Evolutionary conservation across 2,797 vertebrate species (phyloP).

Genomic region (Pitangus sulphuratus): DNA sequence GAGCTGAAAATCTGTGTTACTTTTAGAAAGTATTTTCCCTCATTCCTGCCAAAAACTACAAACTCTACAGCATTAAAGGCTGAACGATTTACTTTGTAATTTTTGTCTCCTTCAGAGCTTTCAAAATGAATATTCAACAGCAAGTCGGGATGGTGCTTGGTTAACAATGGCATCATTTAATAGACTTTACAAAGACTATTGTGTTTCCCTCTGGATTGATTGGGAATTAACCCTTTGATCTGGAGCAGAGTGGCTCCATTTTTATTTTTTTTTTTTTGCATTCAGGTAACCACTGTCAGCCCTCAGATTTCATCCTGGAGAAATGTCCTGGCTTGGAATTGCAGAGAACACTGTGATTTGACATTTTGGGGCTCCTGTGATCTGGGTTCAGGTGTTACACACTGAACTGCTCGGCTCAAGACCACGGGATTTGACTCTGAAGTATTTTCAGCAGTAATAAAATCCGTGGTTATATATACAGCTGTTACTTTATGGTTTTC

Average conservation of each 20-base stretch:
- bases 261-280: not conserved
- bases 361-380: not conserved
- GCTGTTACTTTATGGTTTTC: not conserved
- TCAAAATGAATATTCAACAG: not conserved
- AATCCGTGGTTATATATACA: not conserved
- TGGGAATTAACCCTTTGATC: not conserved
- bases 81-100: not conserved
- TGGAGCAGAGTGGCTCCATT: not conserved
- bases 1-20: not conserved
- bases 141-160: not conserved
- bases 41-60: not conserved
- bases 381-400: not conserved
- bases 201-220: not conserved
- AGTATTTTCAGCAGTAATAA: not conserved
- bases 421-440: not conserved
- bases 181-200: not conserved
- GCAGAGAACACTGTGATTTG: not conserved
- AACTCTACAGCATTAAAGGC: not conserved
- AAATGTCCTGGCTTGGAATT: accelerated
- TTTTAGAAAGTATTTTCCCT: constrained; percentile 41
- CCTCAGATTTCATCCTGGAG: not conserved
- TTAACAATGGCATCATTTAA: not conserved
- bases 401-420: too few species aligned
- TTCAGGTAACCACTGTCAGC: not conserved
- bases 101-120: constrained; percentile 15